Evolutionary conservation across 2,113 vertebrate species (phyloP).

Genomic region (Ascaphus truei): DNA sequence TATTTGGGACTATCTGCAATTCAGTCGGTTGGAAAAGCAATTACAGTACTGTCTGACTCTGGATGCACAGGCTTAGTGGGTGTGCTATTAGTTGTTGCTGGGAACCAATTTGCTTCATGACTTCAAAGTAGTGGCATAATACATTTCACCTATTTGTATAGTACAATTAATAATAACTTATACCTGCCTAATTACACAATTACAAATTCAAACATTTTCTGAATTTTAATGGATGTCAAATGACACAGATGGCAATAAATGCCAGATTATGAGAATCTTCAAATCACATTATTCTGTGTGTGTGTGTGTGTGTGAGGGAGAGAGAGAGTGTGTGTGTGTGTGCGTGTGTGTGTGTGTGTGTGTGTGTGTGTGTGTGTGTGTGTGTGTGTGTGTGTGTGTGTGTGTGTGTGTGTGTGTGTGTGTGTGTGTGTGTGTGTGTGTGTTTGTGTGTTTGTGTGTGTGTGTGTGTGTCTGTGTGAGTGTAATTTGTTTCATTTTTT

Average conservation of each 20-base stretch:
- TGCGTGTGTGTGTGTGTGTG: too few species aligned
- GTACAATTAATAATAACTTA: conserved; percentile 19
- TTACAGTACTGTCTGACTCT: conserved; percentile 34
- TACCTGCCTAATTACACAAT: conserved; percentile 33
- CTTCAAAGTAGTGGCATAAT: conserved; percentile 23
- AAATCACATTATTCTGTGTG: too few species aligned
- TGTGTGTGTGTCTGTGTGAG: too few species aligned
- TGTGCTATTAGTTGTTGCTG: conserved; percentile 7
- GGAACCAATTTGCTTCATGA: conserved; percentile 3
- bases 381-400: too few species aligned
- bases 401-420: too few species aligned
- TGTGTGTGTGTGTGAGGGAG: too few species aligned
- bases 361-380: too few species aligned
- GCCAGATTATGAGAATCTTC: neutral
- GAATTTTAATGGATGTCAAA: conserved; percentile 18
- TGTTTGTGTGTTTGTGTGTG: too few species aligned
- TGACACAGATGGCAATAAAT: neutral
- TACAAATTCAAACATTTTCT: conserved; percentile 23
- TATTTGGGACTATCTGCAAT: conserved; percentile 49
- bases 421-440: too few species aligned
- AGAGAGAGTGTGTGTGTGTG: too few species aligned
- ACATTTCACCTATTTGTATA: conserved; percentile 16
- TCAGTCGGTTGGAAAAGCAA: conserved; percentile 52
- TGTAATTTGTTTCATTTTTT: neutral
- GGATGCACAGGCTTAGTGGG: conserved; percentile 8